phyloP scores from a whole-genome alignment of 92 coral and sea anemone species.

The Epizoanthus rinbou region DNA sequence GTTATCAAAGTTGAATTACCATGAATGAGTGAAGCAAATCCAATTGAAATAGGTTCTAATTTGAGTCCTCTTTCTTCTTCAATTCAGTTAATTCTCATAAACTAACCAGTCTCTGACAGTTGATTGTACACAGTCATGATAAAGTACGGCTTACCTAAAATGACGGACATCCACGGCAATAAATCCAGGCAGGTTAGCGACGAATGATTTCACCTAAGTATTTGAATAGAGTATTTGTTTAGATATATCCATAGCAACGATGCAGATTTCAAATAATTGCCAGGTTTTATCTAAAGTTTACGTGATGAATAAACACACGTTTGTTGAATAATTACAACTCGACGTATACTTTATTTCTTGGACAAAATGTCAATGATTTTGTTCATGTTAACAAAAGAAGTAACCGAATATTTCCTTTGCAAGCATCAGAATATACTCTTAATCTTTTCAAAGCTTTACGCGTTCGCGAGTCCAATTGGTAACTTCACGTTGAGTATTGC shows the following conservation, averaged over 20 bases:
- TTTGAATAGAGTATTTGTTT: too few relatives aligned
- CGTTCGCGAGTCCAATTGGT: too few relatives aligned
- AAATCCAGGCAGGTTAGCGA: conserved; percentile 14
- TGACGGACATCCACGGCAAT: conserved; percentile 5
- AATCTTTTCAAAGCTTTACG: too few relatives aligned
- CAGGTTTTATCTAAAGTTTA: too few relatives aligned
- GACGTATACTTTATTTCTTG: not conserved
- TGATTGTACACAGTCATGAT: not conserved
- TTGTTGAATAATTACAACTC: not conserved
- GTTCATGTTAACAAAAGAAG: not conserved
- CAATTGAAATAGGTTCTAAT: too few relatives aligned
- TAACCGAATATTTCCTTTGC: too few relatives aligned
- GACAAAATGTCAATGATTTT: not conserved
- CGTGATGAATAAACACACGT: not conserved
- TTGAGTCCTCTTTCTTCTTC: not conserved
- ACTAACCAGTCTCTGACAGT: not conserved
- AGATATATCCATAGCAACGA: too few relatives aligned
- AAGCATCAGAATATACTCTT: too few relatives aligned
- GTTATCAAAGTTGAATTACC: too few relatives aligned
- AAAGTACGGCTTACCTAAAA: not conserved
- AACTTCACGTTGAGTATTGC: too few relatives aligned
- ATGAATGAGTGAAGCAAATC: too few relatives aligned
- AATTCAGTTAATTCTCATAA: not conserved
- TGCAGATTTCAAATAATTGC: too few relatives aligned
- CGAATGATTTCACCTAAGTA: conserved; percentile 16